A percentile compares a stretch with the other conserved stretches of the same genome.
phyloP scores from a whole-genome alignment of 2,797 vertebrate species.

The Onychomys torridus region DNA sequence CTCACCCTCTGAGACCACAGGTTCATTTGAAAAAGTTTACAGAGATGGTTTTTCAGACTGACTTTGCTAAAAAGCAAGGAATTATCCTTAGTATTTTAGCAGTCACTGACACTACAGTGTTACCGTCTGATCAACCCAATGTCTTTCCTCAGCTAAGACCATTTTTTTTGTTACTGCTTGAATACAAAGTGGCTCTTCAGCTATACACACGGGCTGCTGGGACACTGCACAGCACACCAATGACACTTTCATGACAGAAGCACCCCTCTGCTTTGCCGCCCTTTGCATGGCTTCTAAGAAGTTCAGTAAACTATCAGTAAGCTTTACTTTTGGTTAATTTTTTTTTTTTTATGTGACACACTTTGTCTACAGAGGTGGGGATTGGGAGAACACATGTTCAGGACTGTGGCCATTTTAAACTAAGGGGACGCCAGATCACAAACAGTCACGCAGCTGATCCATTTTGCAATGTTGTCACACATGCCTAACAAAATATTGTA shows the following conservation, averaged over 20 bases:
- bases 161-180: neutral
- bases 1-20: neutral
- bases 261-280: neutral
- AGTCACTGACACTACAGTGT: neutral
- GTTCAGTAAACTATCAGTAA: conserved; percentile 10
- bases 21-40: conserved; percentile 55
- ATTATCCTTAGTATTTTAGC: conserved; percentile 36
- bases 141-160: conserved; percentile 1
- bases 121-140: neutral
- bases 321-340: neutral
- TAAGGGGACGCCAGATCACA: conserved; percentile 71
- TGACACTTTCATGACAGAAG: neutral
- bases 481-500: conserved; percentile 80
- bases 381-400: conserved; percentile 62
- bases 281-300: neutral
- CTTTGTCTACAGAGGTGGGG: conserved; percentile 44
- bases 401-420: conserved; percentile 79
- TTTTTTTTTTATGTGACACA: neutral
- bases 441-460: conserved; percentile 69
- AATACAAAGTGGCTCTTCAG: neutral
- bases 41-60: conserved; percentile 35
- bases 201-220: neutral
- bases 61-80: conserved; percentile 54
- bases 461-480: conserved; percentile 79
- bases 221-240: neutral